Percentiles rank a stretch among this genome's conserved stretches.
Evolutionary conservation across 1,140 invertebrate species (phyloP).

Genomic region (Drosophila dunni): DNA sequence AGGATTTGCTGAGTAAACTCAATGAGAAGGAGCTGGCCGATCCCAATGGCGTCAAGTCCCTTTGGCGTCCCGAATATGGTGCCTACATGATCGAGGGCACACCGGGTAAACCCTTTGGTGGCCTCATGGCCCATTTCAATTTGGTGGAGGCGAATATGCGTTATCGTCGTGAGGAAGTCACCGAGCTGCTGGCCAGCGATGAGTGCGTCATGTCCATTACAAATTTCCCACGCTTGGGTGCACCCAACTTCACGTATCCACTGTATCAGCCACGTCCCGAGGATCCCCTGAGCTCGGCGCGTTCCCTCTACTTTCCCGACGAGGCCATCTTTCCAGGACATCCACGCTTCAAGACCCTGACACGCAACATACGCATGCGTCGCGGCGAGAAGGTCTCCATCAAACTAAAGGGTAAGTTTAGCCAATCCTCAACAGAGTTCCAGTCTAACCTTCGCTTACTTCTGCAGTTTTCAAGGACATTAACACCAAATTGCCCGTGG

Average conservation of each 20-base stretch:
- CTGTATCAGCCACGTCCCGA: conserved; percentile 89
- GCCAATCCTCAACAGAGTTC: background rate
- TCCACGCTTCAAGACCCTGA: conserved; percentile 97
- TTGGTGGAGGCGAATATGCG: conserved; percentile 99
- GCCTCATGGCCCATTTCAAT: conserved; percentile 97
- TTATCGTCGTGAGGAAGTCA: conserved; percentile 94
- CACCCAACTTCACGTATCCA: conserved; percentile 95
- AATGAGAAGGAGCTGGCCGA: conserved; percentile 93
- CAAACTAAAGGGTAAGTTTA: conserved; percentile 94
- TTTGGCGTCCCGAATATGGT: conserved; percentile 99
- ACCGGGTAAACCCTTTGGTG: conserved; percentile 97
- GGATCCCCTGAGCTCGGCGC: conserved; percentile 88
- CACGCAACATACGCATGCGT: conserved; percentile 95
- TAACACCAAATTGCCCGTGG: conserved; percentile 93
- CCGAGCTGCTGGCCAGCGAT: conserved; percentile 90
- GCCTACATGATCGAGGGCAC: conserved; percentile 99
- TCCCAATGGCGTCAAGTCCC: conserved; percentile 92
- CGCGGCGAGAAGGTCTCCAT: conserved; percentile 98
- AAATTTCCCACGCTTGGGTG: conserved; percentile 96
- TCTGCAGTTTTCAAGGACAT: conserved; percentile 93
- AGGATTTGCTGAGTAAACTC: conserved; percentile 91
- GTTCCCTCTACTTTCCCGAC: conserved; percentile 97
- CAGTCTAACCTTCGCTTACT: background rate
- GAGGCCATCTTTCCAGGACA: conserved; percentile 96
- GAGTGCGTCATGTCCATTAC: conserved; percentile 96